Conservation (phyloP, 2,797 vertebrate genomes). For the Ceryle rudis region DNA sequence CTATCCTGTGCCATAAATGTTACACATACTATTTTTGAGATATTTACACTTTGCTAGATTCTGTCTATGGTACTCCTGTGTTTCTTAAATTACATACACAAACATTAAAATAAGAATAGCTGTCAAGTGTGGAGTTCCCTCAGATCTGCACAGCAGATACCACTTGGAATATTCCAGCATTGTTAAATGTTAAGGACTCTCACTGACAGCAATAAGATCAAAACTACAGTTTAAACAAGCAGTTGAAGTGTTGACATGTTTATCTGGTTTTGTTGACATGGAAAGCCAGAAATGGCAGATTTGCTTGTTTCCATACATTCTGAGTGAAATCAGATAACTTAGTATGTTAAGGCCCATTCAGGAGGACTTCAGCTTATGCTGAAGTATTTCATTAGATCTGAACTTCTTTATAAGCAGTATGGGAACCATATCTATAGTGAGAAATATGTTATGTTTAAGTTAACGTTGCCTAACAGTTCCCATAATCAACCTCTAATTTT, state of each 20-base stretch:
- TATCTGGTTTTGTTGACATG: not conserved
- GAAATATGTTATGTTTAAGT: not conserved
- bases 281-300: not conserved
- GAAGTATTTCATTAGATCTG: not conserved
- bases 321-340: not conserved
- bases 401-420: not conserved
- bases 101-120: conserved; percentile 46
- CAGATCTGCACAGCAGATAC: not conserved
- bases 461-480: not conserved
- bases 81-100: conserved; percentile 60
- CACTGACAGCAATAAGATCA: not conserved
- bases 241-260: not conserved
- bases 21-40: conserved; percentile 61
- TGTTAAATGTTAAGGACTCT: not conserved
- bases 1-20: conserved; percentile 18
- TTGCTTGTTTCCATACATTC: not conserved
- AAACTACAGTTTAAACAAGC: not conserved
- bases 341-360: not conserved
- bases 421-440: not conserved
- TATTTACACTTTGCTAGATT: conserved; percentile 58
- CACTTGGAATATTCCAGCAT: not conserved
- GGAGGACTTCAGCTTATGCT: not conserved
- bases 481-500: not conserved
- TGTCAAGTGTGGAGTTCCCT: not conserved
- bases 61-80: conserved; percentile 5